A percentile compares a stretch with the other conserved stretches of the same genome.
These are phyloP conservation scores for Panthera uncia DNA, from an alignment of 2,113 vertebrate genomes.

Conservation along the genomic window DNA sequence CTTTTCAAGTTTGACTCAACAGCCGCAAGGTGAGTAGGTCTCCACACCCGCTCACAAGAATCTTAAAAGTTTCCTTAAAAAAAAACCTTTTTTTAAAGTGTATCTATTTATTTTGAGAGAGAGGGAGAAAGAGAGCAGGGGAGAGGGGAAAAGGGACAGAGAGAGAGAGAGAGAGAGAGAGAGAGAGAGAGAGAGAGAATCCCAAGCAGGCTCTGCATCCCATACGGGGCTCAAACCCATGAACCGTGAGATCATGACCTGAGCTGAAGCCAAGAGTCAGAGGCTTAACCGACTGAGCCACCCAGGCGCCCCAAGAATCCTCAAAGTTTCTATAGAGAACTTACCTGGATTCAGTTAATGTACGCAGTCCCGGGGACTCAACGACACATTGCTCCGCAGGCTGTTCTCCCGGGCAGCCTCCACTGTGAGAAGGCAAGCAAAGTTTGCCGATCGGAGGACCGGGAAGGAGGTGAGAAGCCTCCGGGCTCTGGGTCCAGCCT, in stretches of 20 bases:
- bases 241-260: too few relatives aligned
- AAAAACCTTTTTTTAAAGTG: too few relatives aligned
- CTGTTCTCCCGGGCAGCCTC: not conserved
- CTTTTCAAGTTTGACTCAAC: not conserved
- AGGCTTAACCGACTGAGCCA: too few relatives aligned
- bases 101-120: too few relatives aligned
- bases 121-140: too few relatives aligned
- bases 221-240: too few relatives aligned
- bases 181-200: too few relatives aligned
- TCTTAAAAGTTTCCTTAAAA: not conserved
- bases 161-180: too few relatives aligned
- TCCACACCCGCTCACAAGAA: not conserved
- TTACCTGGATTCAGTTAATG: not conserved
- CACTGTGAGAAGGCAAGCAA: not conserved
- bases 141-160: too few relatives aligned
- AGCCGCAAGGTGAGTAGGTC: not conserved
- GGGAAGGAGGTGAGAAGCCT: not conserved
- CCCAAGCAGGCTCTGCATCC: too few relatives aligned
- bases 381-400: not conserved
- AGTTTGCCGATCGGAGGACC: not conserved
- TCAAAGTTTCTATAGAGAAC: not conserved
- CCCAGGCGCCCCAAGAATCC: not conserved
- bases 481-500: not conserved
- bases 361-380: not conserved
- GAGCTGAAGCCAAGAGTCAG: too few relatives aligned